Evolutionary conservation across 2,113 vertebrate genomes (phyloP).

Genomic region (Leptocoma aspasia): DNA sequence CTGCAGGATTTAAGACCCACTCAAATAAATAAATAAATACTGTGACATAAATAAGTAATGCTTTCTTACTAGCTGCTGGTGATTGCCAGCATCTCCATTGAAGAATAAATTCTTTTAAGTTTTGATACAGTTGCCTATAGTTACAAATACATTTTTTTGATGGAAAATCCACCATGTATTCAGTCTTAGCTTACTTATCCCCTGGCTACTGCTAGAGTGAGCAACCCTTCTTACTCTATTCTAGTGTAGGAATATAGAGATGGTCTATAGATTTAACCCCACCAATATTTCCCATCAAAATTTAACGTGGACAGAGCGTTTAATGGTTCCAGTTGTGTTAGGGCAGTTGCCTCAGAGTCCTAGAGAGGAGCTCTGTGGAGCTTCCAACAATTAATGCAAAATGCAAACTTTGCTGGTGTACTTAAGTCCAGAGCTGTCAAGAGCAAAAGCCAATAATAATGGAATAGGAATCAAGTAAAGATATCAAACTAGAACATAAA

Average conservation of each 20-base stretch:
- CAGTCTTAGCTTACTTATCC: not conserved
- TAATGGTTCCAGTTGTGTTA: not conserved
- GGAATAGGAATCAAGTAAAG: not conserved
- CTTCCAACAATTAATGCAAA: not conserved
- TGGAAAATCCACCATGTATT: not conserved
- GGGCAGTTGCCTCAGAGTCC: not conserved
- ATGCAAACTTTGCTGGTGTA: not conserved
- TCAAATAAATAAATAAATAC: constrained; percentile 97
- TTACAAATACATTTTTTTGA: not conserved
- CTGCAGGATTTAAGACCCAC: constrained; percentile 61
- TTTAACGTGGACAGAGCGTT: not conserved
- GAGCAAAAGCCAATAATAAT: not conserved
- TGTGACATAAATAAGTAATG: constrained; percentile 48
- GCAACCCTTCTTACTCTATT: not conserved
- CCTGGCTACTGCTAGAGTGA: not conserved
- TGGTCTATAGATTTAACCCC: not conserved
- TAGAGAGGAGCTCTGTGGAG: not conserved
- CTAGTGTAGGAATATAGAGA: not conserved
- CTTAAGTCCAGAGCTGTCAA: not conserved
- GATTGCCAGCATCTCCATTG: constrained; percentile 66
- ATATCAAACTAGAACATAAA: not conserved
- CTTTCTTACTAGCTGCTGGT: constrained; percentile 53
- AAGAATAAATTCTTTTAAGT: not conserved
- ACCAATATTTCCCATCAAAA: not conserved
- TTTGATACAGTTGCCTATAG: not conserved